Base-by-base conservation (phyloP, 2,797 vertebrate genomes). In the Trachops cirrhosus region DNA sequence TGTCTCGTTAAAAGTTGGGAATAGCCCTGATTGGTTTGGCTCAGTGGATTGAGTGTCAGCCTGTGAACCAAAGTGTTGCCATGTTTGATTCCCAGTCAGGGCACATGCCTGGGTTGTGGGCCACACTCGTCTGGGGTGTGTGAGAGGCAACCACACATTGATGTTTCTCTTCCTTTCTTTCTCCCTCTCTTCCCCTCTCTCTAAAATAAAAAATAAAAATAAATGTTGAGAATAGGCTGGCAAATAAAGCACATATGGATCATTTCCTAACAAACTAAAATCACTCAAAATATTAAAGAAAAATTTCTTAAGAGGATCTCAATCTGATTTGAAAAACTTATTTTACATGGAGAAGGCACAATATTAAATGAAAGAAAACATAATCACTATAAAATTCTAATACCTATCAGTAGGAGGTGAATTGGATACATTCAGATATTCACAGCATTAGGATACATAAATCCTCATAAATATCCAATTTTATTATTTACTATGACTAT, bases 271-370 rank as follows among this genome's bases (percentile, higher is more conserved):
- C 8, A 48, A 89, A 62, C 9, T 15, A 75, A 79, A 71, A 68
- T 9, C 7, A 68, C 5, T 73, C 6, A 75, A 84, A 85, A 68
- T 64, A 77, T 52, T 79, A 83, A 88, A 74, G 67, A 50, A 86
- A 15, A 80, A 83, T 64, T 7, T 75, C 64, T 89, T 26, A 93
- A 93, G 3, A 88, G 91, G 5, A 52, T 74, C 29, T 91, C 0
- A 18, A 48, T 52, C 6, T 2, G 22, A 32, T 97, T 96, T 94
- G 18, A 78, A 94, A 97, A 96, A 71, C 29, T 74, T 32, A 11
- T 89, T 71, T 39, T 79, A 39, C 0, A 5, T 39, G 48, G 3
- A 19, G 3, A 48, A 93, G 37, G 22, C 54, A 59, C 73, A 75
- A 57, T 88, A 41, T 79, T 95, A 57, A 62, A 54, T 24, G 90